Conservation (phyloP, 2,888 invertebrate species). For the Cinara cedri region DNA sequence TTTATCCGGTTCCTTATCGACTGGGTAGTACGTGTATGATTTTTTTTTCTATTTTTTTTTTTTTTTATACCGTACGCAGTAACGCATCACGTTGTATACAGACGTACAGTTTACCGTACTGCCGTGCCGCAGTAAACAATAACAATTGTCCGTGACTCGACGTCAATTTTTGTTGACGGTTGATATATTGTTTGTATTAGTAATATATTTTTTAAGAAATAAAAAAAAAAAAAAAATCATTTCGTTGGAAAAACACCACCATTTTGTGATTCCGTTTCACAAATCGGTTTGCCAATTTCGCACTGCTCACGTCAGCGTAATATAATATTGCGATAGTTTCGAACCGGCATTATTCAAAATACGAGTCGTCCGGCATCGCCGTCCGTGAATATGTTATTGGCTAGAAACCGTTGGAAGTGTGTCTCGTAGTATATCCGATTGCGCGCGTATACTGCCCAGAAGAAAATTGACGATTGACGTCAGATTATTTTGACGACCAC, state of each 20-base stretch:
- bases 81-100: background rate
- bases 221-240: constrained; percentile 21
- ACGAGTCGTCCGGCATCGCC: background rate
- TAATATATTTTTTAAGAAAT: background rate
- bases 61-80: background rate
- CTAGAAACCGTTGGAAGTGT: background rate
- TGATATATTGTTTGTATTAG: background rate
- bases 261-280: constrained; percentile 14
- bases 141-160: background rate
- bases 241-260: background rate
- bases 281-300: background rate
- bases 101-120: too few relatives aligned
- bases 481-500: too few relatives aligned
- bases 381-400: background rate
- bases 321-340: background rate
- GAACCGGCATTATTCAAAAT: background rate
- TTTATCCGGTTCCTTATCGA: background rate
- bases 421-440: background rate
- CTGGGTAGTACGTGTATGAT: background rate
- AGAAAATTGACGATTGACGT: too few relatives aligned
- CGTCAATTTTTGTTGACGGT: background rate
- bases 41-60: background rate
- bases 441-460: background rate
- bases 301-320: constrained; percentile 23
- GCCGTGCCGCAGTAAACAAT: background rate